A percentile compares a stretch with the other conserved stretches of the same genome.
These are phyloP conservation scores for Otolemur crassicaudatus DNA, from an alignment of 2,797 vertebrate species.

Conservation along the genomic window DNA sequence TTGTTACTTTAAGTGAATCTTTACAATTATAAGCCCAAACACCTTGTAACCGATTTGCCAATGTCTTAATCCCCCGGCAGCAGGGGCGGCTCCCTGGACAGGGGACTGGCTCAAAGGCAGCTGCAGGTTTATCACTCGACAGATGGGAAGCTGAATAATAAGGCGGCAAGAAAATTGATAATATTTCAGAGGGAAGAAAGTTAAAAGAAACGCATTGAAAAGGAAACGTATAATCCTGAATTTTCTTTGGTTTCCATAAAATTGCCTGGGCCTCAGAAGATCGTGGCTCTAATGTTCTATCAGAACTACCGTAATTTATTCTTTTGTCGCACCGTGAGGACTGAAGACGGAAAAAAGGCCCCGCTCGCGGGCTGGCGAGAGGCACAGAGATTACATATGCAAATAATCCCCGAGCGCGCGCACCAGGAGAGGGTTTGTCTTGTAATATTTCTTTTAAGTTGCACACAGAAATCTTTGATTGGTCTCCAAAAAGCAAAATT, in stretches of 20 bases:
- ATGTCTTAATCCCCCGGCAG: neutral
- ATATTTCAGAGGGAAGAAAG: constrained; percentile 28
- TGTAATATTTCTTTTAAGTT: constrained; percentile 75
- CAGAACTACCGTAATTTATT: constrained; percentile 72
- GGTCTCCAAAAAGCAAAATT: constrained; percentile 54
- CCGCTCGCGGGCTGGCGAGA: neutral
- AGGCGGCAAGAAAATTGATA: constrained; percentile 50
- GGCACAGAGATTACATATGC: constrained; percentile 64
- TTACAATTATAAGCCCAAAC: constrained; percentile 56
- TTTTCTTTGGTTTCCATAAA: constrained; percentile 72
- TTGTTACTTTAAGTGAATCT: constrained; percentile 58
- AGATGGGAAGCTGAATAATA: constrained; percentile 57
- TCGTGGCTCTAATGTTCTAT: constrained; percentile 61
- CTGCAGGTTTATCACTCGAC: constrained; percentile 19
- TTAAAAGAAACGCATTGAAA: constrained; percentile 56
- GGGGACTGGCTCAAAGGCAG: constrained; percentile 28
- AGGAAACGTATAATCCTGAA: constrained; percentile 63
- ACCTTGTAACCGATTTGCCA: neutral
- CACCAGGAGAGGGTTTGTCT: constrained; percentile 56
- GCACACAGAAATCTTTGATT: constrained; percentile 58
- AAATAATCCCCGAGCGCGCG: constrained; percentile 63
- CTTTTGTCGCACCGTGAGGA: constrained; percentile 65
- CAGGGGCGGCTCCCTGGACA: neutral
- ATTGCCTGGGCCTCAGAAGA: constrained; percentile 36
- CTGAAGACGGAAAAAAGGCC: constrained; percentile 59